Evolutionary conservation across 1,140 invertebrate species (phyloP), one percentile per base, ranked within the genome.

Genomic region (Drosophila bocki): DNA sequence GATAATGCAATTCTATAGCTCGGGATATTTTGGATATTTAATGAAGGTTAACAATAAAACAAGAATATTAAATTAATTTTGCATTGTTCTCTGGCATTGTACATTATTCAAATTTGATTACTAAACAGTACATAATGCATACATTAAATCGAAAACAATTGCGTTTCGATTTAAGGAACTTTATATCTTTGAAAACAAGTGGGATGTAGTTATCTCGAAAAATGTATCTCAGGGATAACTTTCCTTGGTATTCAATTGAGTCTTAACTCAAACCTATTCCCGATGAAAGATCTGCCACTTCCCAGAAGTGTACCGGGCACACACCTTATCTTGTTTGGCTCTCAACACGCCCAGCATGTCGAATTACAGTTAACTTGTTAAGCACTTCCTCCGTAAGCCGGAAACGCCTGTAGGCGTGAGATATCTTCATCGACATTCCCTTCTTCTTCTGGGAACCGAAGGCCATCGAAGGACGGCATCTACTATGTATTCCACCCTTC

Each of bases 381-480:
- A 60, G 70, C 67, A 72, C 70, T 72, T 72, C 70, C 69, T 72
- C 63, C 53, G 74, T 75, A 86, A 85, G 82, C 82, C 82, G 82
- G 82, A 85, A 85, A 85, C 70, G 69, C 82, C 80, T 82, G 82
- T 85, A 86, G 82, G 82, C 82, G 82, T 85, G 82, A 82, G 82
- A 86, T 85, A 85, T 82, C 82, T 85, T 85, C 82, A 85, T 85
- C 78, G 53, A 15, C 35, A 22, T 39, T 56, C 64, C 19, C 35
- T 39, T 22, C 64, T 26, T 15, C 60, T 84, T 85, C 82, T 85
- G 78, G 60, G 82, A 85, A 85, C 61, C 39, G n/a, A 48, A 41
- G 32, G 19, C 33, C 39, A 48, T 68, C 68, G 51, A 57, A 70
- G 35, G 51, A 71, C 17, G 17, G 12, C 33, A 15, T 54, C 33